Evolutionary conservation across 2,797 vertebrate genomes (phyloP), one percentile per base, ranked within the genome.

Genomic region (Myripristis jacobus): DNA sequence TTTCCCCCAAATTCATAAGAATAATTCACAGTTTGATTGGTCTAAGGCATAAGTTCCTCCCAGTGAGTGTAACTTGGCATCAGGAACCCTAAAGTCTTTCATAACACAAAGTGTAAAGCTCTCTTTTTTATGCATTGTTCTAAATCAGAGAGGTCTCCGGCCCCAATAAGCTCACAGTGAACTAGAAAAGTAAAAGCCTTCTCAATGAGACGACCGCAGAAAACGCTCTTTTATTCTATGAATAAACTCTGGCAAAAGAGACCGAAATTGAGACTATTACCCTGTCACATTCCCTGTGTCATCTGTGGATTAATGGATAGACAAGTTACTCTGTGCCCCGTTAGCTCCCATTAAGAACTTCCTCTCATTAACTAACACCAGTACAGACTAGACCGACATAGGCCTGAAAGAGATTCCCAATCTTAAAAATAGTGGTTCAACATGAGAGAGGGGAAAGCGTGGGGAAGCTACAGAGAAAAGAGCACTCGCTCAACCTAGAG

Each of bases 11-110:
- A 68, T 64, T 78, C 24, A 34, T 34, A 48, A 43, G 11, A 75
- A 64, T 19, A 75, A 80, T 91, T 94, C 93, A 95, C 93, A 94
- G 93, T 91, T 86, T 85, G 73, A 85, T 87, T 90, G 87, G 81
- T 88, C 69, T 75, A 89, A 91, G 79, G 81, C 84, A 84, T 66
- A 65, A 44, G 56, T 77, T 72, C 25, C 59, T 81, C 70, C 56
- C 61, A 43, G 25, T 74, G 66, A 81, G 41, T 76, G 74, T 83
- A 73, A 82, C 25, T 36, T 85, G 16, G 60, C 67, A 53, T 79
- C 71, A 57, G 43, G 19, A 48, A 36, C 27, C 54, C 54, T 18
- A 34, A 76, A 16, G 34, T 69, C 52, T 70, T 74, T 62, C 53
- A 71, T 61, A 77, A 61, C 29, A 82, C 57, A 78, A 84, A 63